phyloP scores from a whole-genome alignment of 2,113 vertebrate genomes.

The Myotis brandtii region DNA sequence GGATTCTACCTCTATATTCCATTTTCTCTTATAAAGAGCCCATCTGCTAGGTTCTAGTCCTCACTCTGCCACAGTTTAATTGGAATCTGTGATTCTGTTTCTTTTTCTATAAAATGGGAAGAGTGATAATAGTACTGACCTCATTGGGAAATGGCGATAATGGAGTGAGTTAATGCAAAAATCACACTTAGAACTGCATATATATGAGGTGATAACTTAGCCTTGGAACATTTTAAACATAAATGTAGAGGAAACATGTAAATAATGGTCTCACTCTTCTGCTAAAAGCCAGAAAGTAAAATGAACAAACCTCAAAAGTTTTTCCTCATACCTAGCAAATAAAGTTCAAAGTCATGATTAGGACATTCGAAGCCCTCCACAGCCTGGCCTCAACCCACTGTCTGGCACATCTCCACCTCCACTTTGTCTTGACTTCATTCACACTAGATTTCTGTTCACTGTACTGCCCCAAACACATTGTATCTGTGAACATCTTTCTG shows the following conservation, averaged over 20 bases:
- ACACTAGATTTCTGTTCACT: not conserved
- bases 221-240: not conserved
- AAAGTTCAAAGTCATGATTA: not conserved
- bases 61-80: not conserved
- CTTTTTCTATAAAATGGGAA: not conserved
- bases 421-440: not conserved
- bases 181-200: not conserved
- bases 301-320: not conserved
- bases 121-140: not conserved
- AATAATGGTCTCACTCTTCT: not conserved
- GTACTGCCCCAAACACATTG: not conserved
- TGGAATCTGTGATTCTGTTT: not conserved
- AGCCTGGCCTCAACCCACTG: not conserved
- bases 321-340: too few relatives aligned
- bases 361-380: too few relatives aligned
- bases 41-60: not conserved
- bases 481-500: not conserved
- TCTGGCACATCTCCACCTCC: not conserved
- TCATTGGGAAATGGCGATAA: not conserved
- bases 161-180: not conserved
- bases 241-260: not conserved
- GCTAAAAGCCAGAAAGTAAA: not conserved
- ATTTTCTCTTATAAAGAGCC: not conserved
- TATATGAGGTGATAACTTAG: not conserved
- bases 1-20: not conserved